These are phyloP conservation scores for Penaeus vannamei DNA, from an alignment of 1,140 invertebrate species.

Conservation along the genomic window DNA sequence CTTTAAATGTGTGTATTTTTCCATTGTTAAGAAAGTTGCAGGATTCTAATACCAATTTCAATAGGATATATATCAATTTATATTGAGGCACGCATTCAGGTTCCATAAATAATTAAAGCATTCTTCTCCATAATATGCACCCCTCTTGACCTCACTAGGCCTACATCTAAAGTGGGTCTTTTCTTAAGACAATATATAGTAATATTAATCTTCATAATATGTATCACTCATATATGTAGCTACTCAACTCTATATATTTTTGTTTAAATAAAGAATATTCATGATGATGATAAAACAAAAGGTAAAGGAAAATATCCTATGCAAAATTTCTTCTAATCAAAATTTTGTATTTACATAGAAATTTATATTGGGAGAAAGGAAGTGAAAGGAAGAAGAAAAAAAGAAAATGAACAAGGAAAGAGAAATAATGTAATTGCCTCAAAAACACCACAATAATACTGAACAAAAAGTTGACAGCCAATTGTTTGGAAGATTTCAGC, in stretches of 20 bases:
- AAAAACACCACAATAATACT: conserved; percentile 29
- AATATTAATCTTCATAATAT: too few species aligned
- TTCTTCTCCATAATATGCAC: too few species aligned
- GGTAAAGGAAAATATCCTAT: background rate
- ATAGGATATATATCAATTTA: too few species aligned
- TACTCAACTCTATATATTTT: background rate
- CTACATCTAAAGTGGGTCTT: too few species aligned
- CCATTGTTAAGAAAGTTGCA: too few species aligned
- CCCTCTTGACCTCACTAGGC: too few species aligned
- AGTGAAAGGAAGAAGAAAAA: background rate
- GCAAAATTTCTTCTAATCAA: background rate
- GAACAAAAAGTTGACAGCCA: conserved; percentile 28
- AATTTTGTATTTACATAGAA: background rate
- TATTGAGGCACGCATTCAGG: too few species aligned
- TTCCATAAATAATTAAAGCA: too few species aligned
- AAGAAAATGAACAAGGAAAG: background rate
- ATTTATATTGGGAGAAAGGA: background rate
- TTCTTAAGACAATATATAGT: too few species aligned
- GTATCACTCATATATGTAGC: too few species aligned
- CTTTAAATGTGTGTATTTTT: too few species aligned
- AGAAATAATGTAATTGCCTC: conserved; percentile 16
- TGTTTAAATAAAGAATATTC: background rate
- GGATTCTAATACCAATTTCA: too few species aligned
- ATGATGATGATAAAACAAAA: background rate
- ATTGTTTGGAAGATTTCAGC: conserved; percentile 5